Evolutionary conservation across 2,797 vertebrate genomes (phyloP), one percentile per base, ranked within the genome.

Genomic region (Karalla daura): DNA sequence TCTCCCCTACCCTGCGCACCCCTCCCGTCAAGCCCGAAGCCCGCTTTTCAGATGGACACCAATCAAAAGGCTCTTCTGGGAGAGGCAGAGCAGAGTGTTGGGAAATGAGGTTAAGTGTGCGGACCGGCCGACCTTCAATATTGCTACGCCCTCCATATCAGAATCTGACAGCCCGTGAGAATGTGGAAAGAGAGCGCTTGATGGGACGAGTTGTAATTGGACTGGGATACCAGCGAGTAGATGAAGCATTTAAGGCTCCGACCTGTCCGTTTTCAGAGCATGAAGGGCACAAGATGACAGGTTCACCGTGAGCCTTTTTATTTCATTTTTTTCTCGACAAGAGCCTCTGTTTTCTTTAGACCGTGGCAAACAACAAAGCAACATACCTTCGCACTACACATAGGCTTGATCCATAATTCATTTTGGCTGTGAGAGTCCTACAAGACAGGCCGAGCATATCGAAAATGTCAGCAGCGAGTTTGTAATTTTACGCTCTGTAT

Each of bases 81-180:
- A 74, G 70, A 84, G 77, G 65, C 68, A 70, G 67, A 76, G 78
- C 75, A 56, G 72, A 81, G 74, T 83, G 80, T 74, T 73, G 78
- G 87, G 84, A 90, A 90, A 89, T 85, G 84, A 91, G 91, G 91
- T 90, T 91, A 93, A 93, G 84, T 89, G 89, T 61, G 83, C 70
- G 18, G 85, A 84, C 87, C 63, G 87, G 68, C 89, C 75, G 79
- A 89, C 91, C 90, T 91, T 90, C 87, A 89, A 78, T 80, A 86
- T 70, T 41, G 79, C 81, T 61, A 70, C 62, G 76, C 67, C 85
- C 79, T 68, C 73, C 82, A 30, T 79, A 88, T 92, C 89, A 84
- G 74, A 88, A 87, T 76, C 78, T 86, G 84, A 90, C 91, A 90
- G 90, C 67, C 88, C 47, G 52, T 71, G 83, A 86, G 89, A 82